These are phyloP conservation scores for Cylas formicarius DNA, from an alignment of 1,140 invertebrate genomes.

Conservation along the genomic window DNA sequence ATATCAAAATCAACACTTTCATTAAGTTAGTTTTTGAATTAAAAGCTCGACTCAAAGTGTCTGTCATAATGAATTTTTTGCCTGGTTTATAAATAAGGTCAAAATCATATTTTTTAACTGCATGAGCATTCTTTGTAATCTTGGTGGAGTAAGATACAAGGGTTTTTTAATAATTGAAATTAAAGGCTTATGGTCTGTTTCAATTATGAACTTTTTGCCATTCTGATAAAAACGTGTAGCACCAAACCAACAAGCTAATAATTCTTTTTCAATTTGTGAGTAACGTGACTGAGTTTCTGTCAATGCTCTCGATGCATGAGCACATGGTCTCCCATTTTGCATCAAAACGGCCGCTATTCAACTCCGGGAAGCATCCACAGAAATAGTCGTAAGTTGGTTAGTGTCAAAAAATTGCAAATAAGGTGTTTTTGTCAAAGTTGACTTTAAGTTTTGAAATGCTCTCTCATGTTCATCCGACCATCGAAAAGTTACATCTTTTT, in stretches of 20 bases:
- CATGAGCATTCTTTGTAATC: constrained; percentile 30
- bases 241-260: constrained; percentile 31
- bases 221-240: constrained; percentile 35
- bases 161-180: constrained; percentile 29
- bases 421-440: no score
- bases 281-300: no score
- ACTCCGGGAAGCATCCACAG: no score
- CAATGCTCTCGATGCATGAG: no score
- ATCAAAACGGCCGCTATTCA: no score
- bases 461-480: no score
- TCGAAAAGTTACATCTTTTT: no score
- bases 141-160: constrained; percentile 17
- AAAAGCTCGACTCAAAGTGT: constrained; percentile 37
- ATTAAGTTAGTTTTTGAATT: constrained; percentile 8
- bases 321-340: no score
- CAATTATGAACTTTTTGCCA: constrained; percentile 27
- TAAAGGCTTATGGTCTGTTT: constrained; percentile 34
- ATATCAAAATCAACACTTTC: constrained; percentile 9
- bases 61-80: constrained; percentile 34
- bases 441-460: no score
- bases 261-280: constrained; percentile 44
- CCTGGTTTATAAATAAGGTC: constrained; percentile 26
- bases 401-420: no score
- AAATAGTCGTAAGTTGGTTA: no score
- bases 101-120: constrained; percentile 28